phyloP scores from a whole-genome alignment of 1,140 invertebrate species.

The Drosophila serrata region DNA sequence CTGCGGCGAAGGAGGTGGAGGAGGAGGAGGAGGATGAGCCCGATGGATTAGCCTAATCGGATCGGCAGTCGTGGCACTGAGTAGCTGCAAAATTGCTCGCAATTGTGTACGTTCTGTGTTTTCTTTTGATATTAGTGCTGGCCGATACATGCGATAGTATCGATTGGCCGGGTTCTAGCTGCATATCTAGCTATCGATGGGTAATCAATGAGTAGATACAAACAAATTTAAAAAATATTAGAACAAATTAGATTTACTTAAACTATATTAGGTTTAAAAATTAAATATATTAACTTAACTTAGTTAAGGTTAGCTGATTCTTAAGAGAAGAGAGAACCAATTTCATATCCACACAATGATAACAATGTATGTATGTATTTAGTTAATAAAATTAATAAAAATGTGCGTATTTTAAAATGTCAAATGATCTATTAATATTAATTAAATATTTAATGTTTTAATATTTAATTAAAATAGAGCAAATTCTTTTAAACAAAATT shows the following conservation, averaged over 20 bases:
- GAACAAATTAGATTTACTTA: neutral
- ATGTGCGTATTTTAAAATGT: neutral
- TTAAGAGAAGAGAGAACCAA: too few species aligned
- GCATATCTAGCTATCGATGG: conserved; percentile 12
- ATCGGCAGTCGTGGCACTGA: conserved; percentile 43
- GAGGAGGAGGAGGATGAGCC: conserved; percentile 16
- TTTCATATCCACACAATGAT: too few species aligned
- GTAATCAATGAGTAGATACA: neutral
- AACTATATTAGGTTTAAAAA: too few species aligned
- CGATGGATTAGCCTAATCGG: conserved; percentile 10
- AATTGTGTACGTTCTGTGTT: conserved; percentile 36
- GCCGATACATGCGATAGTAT: conserved; percentile 2
- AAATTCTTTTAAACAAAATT: neutral
- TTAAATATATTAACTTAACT: too few species aligned
- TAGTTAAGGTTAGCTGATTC: too few species aligned
- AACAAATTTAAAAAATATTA: too few species aligned
- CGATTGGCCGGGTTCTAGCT: conserved; percentile 15
- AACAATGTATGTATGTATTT: too few species aligned
- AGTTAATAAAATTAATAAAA: too few species aligned
- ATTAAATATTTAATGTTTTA: too few species aligned
- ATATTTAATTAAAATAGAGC: too few species aligned
- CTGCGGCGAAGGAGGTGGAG: conserved; percentile 1
- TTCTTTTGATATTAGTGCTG: conserved; percentile 32
- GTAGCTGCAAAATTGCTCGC: conserved; percentile 33
- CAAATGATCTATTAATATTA: too few species aligned